Evolutionary conservation across 1,140 invertebrate species (phyloP).

Genomic region (Popillia japonica): DNA sequence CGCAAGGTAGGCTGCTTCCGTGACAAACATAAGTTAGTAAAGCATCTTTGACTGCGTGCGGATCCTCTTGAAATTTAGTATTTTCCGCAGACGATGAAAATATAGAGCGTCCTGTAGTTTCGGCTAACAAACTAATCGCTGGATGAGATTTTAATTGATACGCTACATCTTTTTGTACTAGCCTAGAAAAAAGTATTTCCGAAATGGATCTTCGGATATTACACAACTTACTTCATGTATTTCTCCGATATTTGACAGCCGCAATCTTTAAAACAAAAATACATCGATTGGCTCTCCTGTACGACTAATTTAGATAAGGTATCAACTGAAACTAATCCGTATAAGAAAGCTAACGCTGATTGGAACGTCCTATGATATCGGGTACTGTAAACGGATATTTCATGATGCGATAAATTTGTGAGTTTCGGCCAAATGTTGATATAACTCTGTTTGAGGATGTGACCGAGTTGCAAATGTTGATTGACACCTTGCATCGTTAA

Average conservation of each 20-base stretch:
- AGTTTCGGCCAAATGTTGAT: constrained; percentile 57
- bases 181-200: constrained; percentile 42
- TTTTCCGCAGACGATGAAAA: constrained; percentile 54
- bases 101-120: constrained; percentile 52
- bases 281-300: constrained; percentile 78
- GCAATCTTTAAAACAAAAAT: constrained; percentile 86
- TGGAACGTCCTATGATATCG: constrained; percentile 88
- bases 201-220: too few relatives aligned
- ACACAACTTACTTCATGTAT: constrained; percentile 14
- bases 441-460: constrained; percentile 76
- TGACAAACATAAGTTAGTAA: constrained; percentile 86
- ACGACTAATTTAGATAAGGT: constrained; percentile 64
- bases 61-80: constrained; percentile 56
- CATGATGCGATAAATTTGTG: constrained; percentile 62
- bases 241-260: constrained; percentile 78
- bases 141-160: constrained; percentile 70
- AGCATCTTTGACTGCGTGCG: constrained; percentile 80
- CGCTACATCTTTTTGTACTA: constrained; percentile 52
- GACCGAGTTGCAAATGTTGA: constrained; percentile 82
- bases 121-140: constrained; percentile 64
- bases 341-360: constrained; percentile 83
- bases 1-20: constrained; percentile 77
- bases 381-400: constrained; percentile 81
- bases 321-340: constrained; percentile 73
- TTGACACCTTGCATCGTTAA: constrained; percentile 69